These are phyloP conservation scores for Sycophaga agraensis DNA, from an alignment of 1,140 invertebrate genomes.

Conservation along the genomic window DNA sequence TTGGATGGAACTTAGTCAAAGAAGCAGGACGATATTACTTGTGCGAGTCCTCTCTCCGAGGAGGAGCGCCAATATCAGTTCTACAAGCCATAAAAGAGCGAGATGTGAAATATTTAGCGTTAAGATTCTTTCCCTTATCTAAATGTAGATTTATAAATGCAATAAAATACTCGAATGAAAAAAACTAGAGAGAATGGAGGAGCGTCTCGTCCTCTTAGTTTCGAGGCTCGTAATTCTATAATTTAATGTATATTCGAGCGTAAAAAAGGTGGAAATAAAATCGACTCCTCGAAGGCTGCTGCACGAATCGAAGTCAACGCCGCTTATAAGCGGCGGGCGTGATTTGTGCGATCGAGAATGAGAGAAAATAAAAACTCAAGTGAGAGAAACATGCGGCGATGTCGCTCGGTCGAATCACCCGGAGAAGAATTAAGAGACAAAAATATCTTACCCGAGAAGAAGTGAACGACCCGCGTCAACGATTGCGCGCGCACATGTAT, in stretches of 20 bases:
- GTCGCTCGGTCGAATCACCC: neutral
- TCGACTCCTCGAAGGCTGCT: neutral
- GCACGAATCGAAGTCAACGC: slow-evolving; percentile 13
- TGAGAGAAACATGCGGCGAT: neutral
- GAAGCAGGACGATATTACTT: no score
- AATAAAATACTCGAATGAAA: slow-evolving; percentile 18
- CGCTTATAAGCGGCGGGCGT: neutral
- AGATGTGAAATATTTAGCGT: slow-evolving; percentile 5
- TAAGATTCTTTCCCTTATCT: slow-evolving; percentile 7
- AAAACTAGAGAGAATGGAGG: no score
- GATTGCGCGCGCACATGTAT: neutral
- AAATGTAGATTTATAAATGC: slow-evolving; percentile 19
- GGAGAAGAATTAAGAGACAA: slow-evolving; percentile 22
- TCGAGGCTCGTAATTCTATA: slow-evolving; percentile 11
- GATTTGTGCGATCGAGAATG: slow-evolving; percentile 23
- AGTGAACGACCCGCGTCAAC: slow-evolving; percentile 21
- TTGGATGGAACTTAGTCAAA: no score
- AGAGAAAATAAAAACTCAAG: slow-evolving; percentile 1
- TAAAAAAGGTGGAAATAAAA: slow-evolving; percentile 3
- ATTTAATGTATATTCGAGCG: slow-evolving; percentile 14
- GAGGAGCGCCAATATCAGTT: slow-evolving; percentile 1
- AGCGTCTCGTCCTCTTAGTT: slow-evolving; percentile 6
- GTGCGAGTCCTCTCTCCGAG: no score
- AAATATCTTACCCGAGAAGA: slow-evolving; percentile 18
- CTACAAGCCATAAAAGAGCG: slow-evolving; percentile 2